Conservation (phyloP, 2,888 invertebrate species). For the Rugalucina vietnamica region DNA sequence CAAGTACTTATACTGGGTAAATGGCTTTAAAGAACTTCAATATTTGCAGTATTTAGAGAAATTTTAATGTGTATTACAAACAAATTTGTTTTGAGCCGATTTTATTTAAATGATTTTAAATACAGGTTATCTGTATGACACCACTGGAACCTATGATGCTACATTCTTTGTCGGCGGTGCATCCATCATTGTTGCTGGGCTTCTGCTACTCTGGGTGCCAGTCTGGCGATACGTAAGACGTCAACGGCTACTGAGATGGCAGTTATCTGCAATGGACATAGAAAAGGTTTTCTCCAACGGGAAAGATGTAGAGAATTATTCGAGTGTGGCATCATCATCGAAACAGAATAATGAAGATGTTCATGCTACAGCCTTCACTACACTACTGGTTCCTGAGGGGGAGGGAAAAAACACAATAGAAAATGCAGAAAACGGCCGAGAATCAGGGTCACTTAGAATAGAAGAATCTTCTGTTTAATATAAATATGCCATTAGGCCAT, state of each 20-base stretch:
- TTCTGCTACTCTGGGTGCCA: slow-evolving; percentile 67
- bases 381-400: background rate
- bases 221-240: background rate
- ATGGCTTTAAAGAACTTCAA: no score
- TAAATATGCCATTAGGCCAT: no score
- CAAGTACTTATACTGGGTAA: no score
- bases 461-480: no score
- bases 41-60: no score
- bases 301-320: background rate
- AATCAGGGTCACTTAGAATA: no score
- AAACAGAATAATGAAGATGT: background rate
- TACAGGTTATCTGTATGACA: slow-evolving; percentile 86
- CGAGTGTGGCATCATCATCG: background rate
- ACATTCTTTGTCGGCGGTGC: slow-evolving; percentile 91
- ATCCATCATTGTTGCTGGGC: slow-evolving; percentile 91
- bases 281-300: background rate
- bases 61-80: no score
- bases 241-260: background rate
- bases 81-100: no score
- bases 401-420: background rate
- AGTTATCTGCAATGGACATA: background rate
- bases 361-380: background rate
- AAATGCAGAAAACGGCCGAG: no score
- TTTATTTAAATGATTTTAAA: no score
- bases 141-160: slow-evolving; percentile 90